These are phyloP conservation scores for Pachypeltis micranthus DNA, from an alignment of 1,140 invertebrate genomes.

Conservation along the genomic window DNA sequence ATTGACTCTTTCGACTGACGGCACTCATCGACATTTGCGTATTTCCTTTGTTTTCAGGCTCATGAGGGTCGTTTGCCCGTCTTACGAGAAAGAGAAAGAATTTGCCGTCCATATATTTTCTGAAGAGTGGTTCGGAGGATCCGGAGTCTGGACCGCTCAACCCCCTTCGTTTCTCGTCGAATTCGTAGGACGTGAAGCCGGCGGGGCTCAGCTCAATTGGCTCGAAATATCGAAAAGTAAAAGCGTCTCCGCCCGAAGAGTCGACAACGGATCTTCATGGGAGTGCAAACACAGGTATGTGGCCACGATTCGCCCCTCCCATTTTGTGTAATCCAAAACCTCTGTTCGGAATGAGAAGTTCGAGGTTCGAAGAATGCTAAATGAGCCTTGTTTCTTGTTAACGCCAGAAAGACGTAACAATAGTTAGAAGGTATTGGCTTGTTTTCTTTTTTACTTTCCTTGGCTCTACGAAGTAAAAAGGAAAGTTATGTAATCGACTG, in stretches of 20 bases:
- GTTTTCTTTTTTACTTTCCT: too few species aligned
- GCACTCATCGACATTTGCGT: too few species aligned
- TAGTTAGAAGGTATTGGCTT: too few species aligned
- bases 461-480: too few species aligned
- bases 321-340: too few species aligned
- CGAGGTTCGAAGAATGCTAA: too few species aligned
- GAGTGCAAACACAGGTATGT: conserved; percentile 19
- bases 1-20: too few species aligned
- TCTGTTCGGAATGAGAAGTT: too few species aligned
- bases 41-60: conserved; percentile 44
- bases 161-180: conserved; percentile 55
- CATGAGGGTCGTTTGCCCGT: conserved; percentile 60
- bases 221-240: conserved; percentile 60
- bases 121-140: conserved; percentile 47
- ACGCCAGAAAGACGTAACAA: too few species aligned
- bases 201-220: conserved; percentile 60
- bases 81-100: conserved; percentile 48
- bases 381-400: too few species aligned
- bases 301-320: too few species aligned
- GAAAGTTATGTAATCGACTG: too few species aligned
- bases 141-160: conserved; percentile 6
- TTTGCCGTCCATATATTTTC: conserved; percentile 60
- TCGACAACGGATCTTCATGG: background rate
- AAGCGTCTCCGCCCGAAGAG: conserved; percentile 40
- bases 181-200: conserved; percentile 55